These are phyloP conservation scores for Scophthalmus maximus DNA, from an alignment of 2,113 vertebrate genomes.

Conservation along the genomic window DNA sequence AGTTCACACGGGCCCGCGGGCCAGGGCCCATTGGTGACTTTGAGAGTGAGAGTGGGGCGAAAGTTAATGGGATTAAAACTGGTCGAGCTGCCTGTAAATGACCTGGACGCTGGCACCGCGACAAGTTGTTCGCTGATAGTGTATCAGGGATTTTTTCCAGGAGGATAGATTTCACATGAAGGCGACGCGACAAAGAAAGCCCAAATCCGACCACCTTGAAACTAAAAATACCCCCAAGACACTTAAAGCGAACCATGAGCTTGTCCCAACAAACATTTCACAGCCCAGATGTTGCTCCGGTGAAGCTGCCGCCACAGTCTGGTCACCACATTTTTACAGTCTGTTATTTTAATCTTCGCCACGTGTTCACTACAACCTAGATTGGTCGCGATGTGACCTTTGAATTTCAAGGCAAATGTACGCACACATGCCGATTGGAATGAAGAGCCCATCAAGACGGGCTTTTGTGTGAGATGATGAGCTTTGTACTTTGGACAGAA, in stretches of 20 bases:
- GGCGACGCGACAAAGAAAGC: background rate
- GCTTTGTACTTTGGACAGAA: constrained; percentile 39
- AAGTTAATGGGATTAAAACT: constrained; percentile 42
- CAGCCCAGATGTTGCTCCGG: background rate
- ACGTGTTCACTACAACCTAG: background rate
- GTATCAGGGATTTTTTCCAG: background rate
- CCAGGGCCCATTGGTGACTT: constrained; percentile 17
- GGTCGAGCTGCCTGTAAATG: constrained; percentile 49
- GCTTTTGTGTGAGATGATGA: constrained; percentile 43
- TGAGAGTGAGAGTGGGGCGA: background rate
- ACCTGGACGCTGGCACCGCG: constrained; percentile 27
- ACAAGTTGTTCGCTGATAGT: constrained; percentile 6
- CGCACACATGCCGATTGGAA: no score
- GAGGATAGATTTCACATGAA: background rate
- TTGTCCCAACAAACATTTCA: constrained; percentile 1
- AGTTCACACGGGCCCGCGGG: constrained; percentile 14
- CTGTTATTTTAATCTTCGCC: background rate
- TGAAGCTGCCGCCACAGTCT: background rate
- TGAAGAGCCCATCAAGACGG: background rate
- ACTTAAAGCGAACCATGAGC: background rate
- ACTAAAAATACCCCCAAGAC: background rate
- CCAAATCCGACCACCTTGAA: background rate
- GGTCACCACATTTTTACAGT: background rate
- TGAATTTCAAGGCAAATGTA: no score
- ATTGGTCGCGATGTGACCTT: no score